These are phyloP conservation scores for Sarcophaga subvicina DNA, from an alignment of 2,888 invertebrate species.

Conservation along the genomic window DNA sequence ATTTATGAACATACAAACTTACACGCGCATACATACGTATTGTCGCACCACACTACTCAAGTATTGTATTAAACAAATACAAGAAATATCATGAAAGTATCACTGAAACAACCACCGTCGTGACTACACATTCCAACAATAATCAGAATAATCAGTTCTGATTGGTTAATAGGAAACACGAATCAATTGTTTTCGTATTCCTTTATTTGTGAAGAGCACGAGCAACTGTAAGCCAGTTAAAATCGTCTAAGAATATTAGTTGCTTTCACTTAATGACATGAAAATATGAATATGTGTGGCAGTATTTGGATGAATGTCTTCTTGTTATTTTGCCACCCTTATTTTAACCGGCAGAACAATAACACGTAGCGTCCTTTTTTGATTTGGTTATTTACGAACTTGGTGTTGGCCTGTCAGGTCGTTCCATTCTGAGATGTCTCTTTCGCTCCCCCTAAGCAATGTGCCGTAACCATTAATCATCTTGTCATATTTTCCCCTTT, in stretches of 20 bases:
- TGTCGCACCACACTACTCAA: background rate
- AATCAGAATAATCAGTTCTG: conserved; percentile 5
- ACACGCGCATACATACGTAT: background rate
- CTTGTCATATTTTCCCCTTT: background rate
- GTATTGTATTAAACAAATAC: background rate
- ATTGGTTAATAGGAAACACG: conserved; percentile 39
- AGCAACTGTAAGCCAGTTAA: background rate
- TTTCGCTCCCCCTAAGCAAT: background rate
- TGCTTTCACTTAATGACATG: background rate
- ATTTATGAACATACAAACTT: background rate
- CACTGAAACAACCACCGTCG: conserved; percentile 25
- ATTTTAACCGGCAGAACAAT: background rate
- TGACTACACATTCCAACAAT: background rate
- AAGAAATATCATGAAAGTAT: conserved; percentile 1
- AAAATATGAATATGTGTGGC: background rate
- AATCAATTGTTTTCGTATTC: conserved; percentile 40
- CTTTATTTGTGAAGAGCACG: conserved; percentile 34
- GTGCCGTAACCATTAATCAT: background rate
- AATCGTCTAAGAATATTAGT: background rate
- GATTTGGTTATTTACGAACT: background rate
- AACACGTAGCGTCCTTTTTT: background rate
- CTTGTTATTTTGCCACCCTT: background rate
- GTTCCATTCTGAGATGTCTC: background rate
- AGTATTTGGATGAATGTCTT: background rate
- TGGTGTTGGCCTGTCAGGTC: background rate